Evolutionary conservation across 2,797 vertebrate species (phyloP).

Genomic region (Poecilia gillii): DNA sequence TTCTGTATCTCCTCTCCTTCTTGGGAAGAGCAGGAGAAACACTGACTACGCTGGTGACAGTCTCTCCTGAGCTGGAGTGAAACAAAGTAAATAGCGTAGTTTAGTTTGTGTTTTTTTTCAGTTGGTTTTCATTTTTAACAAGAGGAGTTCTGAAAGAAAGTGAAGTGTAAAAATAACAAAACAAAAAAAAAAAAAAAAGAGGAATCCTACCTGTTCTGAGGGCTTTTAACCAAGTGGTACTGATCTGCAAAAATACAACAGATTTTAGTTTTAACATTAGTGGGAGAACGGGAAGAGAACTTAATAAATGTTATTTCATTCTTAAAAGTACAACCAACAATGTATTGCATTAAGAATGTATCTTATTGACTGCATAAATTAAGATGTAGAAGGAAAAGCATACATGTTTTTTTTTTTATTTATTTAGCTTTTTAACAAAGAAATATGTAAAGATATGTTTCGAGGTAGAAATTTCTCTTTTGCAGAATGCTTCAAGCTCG

Average conservation of each 20-base stretch:
- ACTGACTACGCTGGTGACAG: conserved; percentile 86
- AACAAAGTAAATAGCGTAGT: conserved; percentile 2
- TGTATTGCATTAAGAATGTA: background rate
- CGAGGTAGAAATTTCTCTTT: background rate
- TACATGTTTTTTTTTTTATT: background rate
- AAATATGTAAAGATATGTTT: background rate
- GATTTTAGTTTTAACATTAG: background rate
- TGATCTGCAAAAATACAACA: conserved; percentile 79
- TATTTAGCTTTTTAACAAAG: background rate
- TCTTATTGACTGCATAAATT: background rate
- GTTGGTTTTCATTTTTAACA: background rate
- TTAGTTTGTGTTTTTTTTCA: background rate
- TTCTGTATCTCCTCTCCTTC: conserved; percentile 85
- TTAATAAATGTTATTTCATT: background rate
- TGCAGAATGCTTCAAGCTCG: background rate
- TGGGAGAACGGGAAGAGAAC: background rate
- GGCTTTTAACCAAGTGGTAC: conserved; percentile 92
- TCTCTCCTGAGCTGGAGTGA: conserved; percentile 87
- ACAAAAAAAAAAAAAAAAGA: too few relatives aligned
- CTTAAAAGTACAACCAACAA: background rate
- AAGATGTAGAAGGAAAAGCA: background rate
- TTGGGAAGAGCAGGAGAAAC: conserved; percentile 87
- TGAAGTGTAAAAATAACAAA: background rate
- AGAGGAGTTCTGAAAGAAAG: background rate
- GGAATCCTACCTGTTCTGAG: conserved; percentile 89